These are phyloP conservation scores for Epirrita christyi DNA, from an alignment of 2,888 invertebrate genomes.

Conservation along the genomic window DNA sequence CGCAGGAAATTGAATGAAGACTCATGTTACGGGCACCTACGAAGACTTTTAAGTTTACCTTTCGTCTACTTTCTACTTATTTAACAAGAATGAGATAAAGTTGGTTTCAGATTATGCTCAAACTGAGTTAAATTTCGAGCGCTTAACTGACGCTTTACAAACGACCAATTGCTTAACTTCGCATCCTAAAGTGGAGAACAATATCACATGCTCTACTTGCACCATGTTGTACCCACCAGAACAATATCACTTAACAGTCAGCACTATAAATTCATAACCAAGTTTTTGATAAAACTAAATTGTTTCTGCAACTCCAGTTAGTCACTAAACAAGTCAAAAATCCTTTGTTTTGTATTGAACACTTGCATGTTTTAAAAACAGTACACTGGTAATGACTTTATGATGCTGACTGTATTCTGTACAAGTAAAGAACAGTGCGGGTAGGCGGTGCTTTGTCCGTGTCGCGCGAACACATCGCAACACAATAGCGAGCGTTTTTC, in stretches of 20 bases:
- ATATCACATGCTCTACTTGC: conserved; percentile 2
- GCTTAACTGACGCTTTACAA: not conserved
- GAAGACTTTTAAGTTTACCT: not conserved
- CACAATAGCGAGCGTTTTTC: conserved; percentile 34
- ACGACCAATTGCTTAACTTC: conserved; percentile 4
- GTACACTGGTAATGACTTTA: no score
- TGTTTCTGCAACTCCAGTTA: not conserved
- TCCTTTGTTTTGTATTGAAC: no score
- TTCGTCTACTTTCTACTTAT: not conserved
- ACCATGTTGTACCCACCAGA: not conserved
- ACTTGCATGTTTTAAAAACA: no score
- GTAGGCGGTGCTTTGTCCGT: conserved; percentile 27
- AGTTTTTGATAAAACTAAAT: not conserved
- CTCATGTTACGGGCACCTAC: not conserved
- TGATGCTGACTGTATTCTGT: conserved; percentile 1
- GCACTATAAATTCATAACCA: not conserved
- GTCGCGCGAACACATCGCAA: conserved; percentile 26
- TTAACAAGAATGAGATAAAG: no score
- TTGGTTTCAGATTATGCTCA: no score
- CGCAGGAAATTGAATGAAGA: conserved; percentile 10
- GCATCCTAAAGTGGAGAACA: conserved; percentile 1
- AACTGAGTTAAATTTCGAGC: no score
- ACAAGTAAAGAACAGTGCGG: conserved; percentile 25
- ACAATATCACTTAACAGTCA: conserved; percentile 6
- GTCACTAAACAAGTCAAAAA: no score